Evolutionary conservation across 2,113 vertebrate genomes (phyloP), one percentile per base, ranked within the genome.

Genomic region (Pelobates fuscus): DNA sequence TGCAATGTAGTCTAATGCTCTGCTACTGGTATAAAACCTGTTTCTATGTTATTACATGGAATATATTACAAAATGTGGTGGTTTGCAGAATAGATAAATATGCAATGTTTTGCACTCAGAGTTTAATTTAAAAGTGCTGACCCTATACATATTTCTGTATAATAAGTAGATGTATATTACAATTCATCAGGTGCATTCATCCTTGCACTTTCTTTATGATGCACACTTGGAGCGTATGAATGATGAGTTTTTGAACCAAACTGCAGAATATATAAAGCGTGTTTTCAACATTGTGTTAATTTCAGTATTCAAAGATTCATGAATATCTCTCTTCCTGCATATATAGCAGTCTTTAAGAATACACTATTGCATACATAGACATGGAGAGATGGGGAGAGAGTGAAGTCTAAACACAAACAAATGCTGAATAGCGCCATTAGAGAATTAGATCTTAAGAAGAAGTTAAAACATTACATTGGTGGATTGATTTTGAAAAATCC

Each of bases 41-140:
- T 15, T 26, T 67, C 52, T 32, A 46, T 67, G 63, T 67, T 75
- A 75, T 67, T 75, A 59, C 54, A 75, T 72, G 60, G 59, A 72
- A 67, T 67, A 66, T 59, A 67, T 75, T 60, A 30, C 63, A 49
- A 67, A n/a, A 26, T 32, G 58, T n/a, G 44, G n/a, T 67, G 37
- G 54, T 62, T 75, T 75, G 72, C 23, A 75, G 37, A 41, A 58
- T 67, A 37, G 54, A 67, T 75, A 75, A 67, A 58, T 75, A 67
- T 59, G 71, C 71, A 75, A 52, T 75, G 71, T 75, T 75, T 75
- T 75, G 52, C 63, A 75, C 49, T 61, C 71, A 30, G 72, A 67
- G 63, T 66, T 67, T 75, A 75, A 75, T 75, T 75, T 75, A 67
- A 75, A 75, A 75, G 63, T 67, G 72, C 72, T 67, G 72, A 75